Conservation (phyloP, 2,113 vertebrate species). For the Mola mola region DNA sequence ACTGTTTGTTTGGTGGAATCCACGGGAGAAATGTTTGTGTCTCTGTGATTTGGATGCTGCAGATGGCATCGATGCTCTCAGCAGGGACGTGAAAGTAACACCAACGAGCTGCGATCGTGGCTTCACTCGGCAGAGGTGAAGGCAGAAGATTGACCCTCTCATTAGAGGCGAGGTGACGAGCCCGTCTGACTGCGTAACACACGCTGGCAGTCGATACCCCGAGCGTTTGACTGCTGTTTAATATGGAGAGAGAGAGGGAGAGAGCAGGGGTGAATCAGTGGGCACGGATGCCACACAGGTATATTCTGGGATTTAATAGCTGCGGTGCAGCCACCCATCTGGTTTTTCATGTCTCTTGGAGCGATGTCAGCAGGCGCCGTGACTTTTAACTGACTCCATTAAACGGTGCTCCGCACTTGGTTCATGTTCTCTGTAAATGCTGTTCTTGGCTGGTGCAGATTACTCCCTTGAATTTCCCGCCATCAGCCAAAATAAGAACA, state of each 20-base stretch:
- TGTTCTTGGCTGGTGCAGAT: slow-evolving; percentile 30
- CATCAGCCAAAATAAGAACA: slow-evolving; percentile 28
- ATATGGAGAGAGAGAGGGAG: not conserved
- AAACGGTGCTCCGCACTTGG: slow-evolving; percentile 26
- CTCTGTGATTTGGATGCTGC: slow-evolving; percentile 24
- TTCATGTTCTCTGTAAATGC: slow-evolving; percentile 37
- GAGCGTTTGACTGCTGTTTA: no score
- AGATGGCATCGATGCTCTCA: slow-evolving; percentile 34
- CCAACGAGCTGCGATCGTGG: slow-evolving; percentile 13
- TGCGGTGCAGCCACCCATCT: slow-evolving; percentile 49
- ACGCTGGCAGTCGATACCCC: no score
- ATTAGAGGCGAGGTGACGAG: slow-evolving; percentile 16
- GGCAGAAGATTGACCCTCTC: slow-evolving; percentile 5
- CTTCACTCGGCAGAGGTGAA: not conserved
- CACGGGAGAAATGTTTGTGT: slow-evolving; percentile 44
- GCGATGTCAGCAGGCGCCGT: slow-evolving; percentile 40
- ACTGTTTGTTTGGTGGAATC: slow-evolving; percentile 48
- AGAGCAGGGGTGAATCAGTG: slow-evolving; percentile 46
- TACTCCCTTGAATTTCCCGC: slow-evolving; percentile 27
- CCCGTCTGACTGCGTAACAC: not conserved
- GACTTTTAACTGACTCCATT: slow-evolving; percentile 60
- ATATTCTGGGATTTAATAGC: slow-evolving; percentile 53
- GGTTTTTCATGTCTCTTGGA: slow-evolving; percentile 53
- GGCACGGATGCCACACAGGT: slow-evolving; percentile 62
- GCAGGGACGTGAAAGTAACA: slow-evolving; percentile 32